Base-by-base conservation (phyloP, 2,113 vertebrate genomes). In the Ardeotis arabs region DNA sequence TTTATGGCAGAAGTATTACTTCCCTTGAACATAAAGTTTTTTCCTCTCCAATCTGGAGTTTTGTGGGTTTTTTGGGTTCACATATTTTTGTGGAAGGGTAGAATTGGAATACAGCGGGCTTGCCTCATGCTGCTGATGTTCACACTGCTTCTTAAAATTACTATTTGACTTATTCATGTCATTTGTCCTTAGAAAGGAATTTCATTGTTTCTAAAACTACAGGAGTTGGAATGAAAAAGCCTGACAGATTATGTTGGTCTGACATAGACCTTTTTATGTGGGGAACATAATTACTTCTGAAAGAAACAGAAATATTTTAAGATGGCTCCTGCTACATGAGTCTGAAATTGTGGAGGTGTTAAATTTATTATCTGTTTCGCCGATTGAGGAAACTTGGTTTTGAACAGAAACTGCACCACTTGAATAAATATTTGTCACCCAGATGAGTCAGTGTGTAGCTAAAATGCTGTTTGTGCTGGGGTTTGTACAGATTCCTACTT, bases 171-270 rank as follows among this genome's bases (percentile, higher is more conserved):
- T 97, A 95, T 78, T 95, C 80, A 89, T 25, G 20, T 59, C 62
- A 87, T 97, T 95, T 94, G 74, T 96, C 80, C 92, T 92, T 66
- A 62, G 69, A 95, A 95, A 83, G n/a, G 53, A 79, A n/a, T 90
- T 91, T 69, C 66, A 87, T 76, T 84, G 84, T 95, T 93, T 85
- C 87, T 23, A 79, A 95, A 96, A 80, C 77, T 93, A 29, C 80
- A 59, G 62, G 39, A 76, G 66, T 55, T 47, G 67, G 67, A 94
- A 66, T 77, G 92, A 80, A 96, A 95, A 87, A 44, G 49, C 76
- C 74, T 95, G 84, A 85, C 95, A 68, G 69, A 95, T 91, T 55
- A 17, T 35, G 47, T 55, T 37, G 73, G 62, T 69, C 75, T 91
- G 96, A 89, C 81, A 91, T 18, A 41, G 3, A 68, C 73, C 19